These are phyloP conservation scores for Ochotona curzoniae DNA, from an alignment of 2,113 vertebrate species.

Conservation along the genomic window DNA sequence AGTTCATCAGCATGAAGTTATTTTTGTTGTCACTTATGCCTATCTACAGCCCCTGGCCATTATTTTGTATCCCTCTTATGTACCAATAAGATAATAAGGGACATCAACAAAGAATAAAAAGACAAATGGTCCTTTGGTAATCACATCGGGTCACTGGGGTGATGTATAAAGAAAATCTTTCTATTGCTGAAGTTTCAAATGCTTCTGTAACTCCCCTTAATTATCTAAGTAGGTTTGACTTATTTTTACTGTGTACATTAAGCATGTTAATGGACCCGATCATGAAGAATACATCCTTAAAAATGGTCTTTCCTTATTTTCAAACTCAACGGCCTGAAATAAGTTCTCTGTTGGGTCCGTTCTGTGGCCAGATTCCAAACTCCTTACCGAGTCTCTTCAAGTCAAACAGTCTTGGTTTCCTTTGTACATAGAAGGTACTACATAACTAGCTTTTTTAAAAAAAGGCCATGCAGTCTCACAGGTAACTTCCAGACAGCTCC, in stretches of 20 bases:
- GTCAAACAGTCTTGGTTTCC: constrained; percentile 25
- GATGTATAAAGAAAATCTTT: background rate
- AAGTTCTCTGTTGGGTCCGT: constrained; percentile 16
- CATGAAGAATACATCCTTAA: background rate
- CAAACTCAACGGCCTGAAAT: background rate
- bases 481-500: background rate
- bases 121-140: background rate
- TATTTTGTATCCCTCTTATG: background rate
- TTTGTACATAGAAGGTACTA: background rate
- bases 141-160: background rate
- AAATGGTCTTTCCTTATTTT: background rate
- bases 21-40: background rate
- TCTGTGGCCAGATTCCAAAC: background rate
- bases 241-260: background rate
- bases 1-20: background rate
- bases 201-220: background rate
- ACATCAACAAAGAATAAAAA: background rate
- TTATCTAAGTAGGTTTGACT: constrained; percentile 35
- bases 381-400: background rate
- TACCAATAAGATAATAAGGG: background rate
- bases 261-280: background rate
- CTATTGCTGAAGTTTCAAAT: background rate
- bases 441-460: background rate
- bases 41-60: background rate
- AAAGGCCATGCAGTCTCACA: background rate